phyloP scores from a whole-genome alignment of 2,888 invertebrate genomes.

The Myathropa florea region DNA sequence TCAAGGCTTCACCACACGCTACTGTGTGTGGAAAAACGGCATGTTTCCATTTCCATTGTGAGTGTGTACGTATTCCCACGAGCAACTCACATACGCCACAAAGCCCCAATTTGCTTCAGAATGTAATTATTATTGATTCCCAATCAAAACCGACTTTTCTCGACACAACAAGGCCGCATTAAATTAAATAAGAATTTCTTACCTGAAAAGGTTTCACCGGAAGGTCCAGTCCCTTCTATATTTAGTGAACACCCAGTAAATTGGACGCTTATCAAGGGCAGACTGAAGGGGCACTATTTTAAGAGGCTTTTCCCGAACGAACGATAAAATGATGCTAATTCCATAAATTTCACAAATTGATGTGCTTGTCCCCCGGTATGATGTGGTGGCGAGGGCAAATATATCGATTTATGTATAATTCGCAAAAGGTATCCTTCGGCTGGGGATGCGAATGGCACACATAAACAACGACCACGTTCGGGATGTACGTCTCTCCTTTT shows the following conservation, averaged over 20 bases:
- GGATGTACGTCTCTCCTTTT: not conserved
- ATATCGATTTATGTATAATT: not conserved
- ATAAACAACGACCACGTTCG: not conserved
- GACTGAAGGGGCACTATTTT: conserved; percentile 4
- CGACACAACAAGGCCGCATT: not conserved
- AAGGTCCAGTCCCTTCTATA: not conserved
- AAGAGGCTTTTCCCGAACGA: conserved; percentile 14
- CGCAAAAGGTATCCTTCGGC: not conserved
- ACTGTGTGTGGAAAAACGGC: not conserved
- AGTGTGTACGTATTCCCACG: not conserved
- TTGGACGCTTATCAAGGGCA: not conserved
- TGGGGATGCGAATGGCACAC: not conserved
- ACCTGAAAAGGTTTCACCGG: conserved; percentile 1
- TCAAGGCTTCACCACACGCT: not conserved
- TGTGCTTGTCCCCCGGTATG: not conserved
- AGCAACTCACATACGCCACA: not conserved
- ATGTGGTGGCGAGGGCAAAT: not conserved
- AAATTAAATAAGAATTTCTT: conserved; percentile 9
- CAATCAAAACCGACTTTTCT: not conserved
- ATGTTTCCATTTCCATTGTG: not conserved
- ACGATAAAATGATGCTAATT: conserved; percentile 11
- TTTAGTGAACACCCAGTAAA: not conserved
- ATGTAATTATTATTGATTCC: conserved; percentile 13
- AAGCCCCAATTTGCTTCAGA: conserved; percentile 1
- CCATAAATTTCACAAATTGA: conserved; percentile 17